phyloP scores from a whole-genome alignment of 2,797 vertebrate genomes.

The Etheostoma nigrum region DNA sequence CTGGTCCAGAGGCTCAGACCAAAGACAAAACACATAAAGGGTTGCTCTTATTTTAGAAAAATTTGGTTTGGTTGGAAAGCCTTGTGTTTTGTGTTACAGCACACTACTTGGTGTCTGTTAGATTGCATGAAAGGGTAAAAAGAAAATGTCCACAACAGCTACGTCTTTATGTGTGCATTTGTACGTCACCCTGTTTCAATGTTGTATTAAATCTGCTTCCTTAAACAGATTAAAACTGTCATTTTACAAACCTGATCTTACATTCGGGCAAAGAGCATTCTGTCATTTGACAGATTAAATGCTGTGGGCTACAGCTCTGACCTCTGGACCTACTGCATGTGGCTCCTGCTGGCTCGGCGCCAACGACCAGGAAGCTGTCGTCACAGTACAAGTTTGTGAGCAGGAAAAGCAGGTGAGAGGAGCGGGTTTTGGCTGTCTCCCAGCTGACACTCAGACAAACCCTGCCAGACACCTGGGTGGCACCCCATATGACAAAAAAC shows the following conservation, averaged over 20 bases:
- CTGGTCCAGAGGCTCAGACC: neutral
- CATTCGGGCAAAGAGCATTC: neutral
- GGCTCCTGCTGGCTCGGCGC: conserved; percentile 42
- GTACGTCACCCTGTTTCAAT: neutral
- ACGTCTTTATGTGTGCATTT: neutral
- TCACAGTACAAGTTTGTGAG: conserved; percentile 41
- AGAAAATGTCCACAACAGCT: neutral
- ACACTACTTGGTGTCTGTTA: neutral
- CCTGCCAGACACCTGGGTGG: conserved; percentile 25
- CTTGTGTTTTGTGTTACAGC: neutral
- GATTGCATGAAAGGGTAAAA: neutral
- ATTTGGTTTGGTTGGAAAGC: neutral
- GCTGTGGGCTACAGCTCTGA: conserved; percentile 13
- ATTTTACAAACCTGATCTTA: neutral
- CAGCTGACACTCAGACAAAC: conserved; percentile 39
- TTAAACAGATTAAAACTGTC: neutral
- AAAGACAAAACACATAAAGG: neutral
- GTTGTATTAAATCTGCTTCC: neutral
- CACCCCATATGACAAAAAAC: neutral
- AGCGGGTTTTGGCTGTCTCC: conserved; percentile 20
- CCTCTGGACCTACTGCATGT: conserved; percentile 38
- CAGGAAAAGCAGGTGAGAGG: conserved; percentile 63
- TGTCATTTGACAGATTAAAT: conserved; percentile 27
- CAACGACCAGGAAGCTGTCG: conserved; percentile 47
- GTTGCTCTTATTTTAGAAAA: neutral